Evolutionary conservation across 2,888 invertebrate species (phyloP).

Genomic region (Drosophila macrospina): DNA sequence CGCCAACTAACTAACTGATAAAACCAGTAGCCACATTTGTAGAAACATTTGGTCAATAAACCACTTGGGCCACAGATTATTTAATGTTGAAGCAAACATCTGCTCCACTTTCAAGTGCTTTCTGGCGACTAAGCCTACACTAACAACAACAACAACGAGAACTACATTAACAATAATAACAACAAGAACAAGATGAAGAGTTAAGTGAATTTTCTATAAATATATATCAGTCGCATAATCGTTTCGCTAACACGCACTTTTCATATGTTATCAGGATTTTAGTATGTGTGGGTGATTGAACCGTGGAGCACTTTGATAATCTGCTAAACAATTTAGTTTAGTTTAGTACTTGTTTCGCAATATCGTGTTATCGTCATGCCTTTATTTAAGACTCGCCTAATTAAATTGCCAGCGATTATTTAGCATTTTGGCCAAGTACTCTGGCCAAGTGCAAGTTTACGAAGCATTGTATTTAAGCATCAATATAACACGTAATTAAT

Average conservation of each 20-base stretch:
- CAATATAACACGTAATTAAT: constrained; percentile 78
- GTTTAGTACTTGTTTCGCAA: neutral
- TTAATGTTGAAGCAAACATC: constrained; percentile 23
- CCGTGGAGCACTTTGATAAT: constrained; percentile 20
- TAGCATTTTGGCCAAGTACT: constrained; percentile 16
- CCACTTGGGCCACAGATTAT: constrained; percentile 29
- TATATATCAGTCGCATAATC: constrained; percentile 9
- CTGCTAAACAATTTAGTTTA: constrained; percentile 3
- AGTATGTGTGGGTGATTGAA: constrained; percentile 39
- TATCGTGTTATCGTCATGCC: constrained; percentile 9
- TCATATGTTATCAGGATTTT: constrained; percentile 32
- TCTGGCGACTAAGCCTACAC: constrained; percentile 8
- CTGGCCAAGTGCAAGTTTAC: constrained; percentile 1
- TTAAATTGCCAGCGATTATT: constrained; percentile 2
- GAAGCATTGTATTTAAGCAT: constrained; percentile 60
- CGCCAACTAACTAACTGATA: constrained; percentile 13
- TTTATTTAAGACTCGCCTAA: constrained; percentile 5
- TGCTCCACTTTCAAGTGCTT: constrained; percentile 30
- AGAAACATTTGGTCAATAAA: constrained; percentile 59
- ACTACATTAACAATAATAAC: constrained; percentile 4
- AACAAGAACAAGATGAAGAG: constrained; percentile 9
- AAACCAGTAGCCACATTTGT: constrained; percentile 31
- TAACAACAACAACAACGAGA: constrained; percentile 2
- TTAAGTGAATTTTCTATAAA: constrained; percentile 31
- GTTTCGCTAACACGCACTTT: constrained; percentile 29